These are phyloP conservation scores for Octonoba sinensis DNA, from an alignment of 2,888 invertebrate genomes.

Conservation along the genomic window DNA sequence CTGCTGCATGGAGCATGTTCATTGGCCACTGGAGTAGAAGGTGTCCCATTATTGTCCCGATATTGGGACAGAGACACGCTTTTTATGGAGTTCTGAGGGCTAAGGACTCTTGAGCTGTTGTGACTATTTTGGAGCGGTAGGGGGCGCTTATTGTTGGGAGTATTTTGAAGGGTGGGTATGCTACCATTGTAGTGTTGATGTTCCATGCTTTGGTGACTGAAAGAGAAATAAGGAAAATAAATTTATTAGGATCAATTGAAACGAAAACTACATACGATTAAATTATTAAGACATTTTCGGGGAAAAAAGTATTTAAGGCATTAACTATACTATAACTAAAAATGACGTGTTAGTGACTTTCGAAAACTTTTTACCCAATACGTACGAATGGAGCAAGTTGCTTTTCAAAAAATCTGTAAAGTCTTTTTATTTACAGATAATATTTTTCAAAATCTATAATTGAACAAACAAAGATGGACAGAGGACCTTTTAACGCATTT, in stretches of 20 bases:
- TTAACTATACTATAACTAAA: too few relatives aligned
- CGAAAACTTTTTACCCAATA: too few relatives aligned
- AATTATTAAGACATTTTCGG: too few relatives aligned
- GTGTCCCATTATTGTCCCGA: conserved; percentile 11
- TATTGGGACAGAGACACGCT: conserved; percentile 65
- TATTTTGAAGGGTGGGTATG: conserved; percentile 66
- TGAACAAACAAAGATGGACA: too few relatives aligned
- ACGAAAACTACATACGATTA: neutral
- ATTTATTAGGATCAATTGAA: too few relatives aligned
- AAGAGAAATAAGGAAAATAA: neutral
- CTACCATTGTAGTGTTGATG: conserved; percentile 78
- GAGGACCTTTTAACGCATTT: too few relatives aligned
- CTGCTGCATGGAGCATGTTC: conserved; percentile 68
- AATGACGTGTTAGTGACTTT: too few relatives aligned
- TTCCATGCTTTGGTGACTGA: conserved; percentile 19
- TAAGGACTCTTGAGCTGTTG: conserved; percentile 72
- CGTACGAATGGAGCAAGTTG: too few relatives aligned
- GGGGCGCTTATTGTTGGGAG: conserved; percentile 70
- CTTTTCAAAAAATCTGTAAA: too few relatives aligned
- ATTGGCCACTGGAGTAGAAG: conserved; percentile 2
- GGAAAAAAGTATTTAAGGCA: too few relatives aligned
- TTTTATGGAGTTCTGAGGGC: conserved; percentile 81
- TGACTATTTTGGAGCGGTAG: conserved; percentile 68
- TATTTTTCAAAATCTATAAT: too few relatives aligned
- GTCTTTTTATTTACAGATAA: too few relatives aligned